Base-by-base conservation (phyloP, 2,888 invertebrate genomes). In the Heteromurus nitidus region DNA sequence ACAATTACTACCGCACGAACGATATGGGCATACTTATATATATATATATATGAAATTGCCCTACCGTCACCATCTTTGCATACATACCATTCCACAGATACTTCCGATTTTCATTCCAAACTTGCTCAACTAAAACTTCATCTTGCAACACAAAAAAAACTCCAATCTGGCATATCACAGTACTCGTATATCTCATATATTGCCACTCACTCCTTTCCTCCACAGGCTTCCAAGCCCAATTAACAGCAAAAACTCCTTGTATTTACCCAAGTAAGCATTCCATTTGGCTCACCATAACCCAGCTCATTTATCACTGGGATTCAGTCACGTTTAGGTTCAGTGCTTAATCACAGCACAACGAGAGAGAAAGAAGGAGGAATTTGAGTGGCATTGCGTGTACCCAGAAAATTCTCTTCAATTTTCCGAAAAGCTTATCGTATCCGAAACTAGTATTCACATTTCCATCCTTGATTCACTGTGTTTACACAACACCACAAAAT, bases 141-240 rank as follows among this genome's bases (percentile, higher is more conserved):
- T 16, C 22, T 24, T 22, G 3, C 55, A 55, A 22, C n/a, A n/a
- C n/a, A n/a, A n/a, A n/a, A n/a, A n/a, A n/a, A n/a, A n/a, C n/a
- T n/a, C n/a, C n/a, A n/a, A n/a, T n/a, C n/a, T n/a, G n/a, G 7
- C 22, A 3, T 26, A 3, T 50, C 55, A 3, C 55, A 3, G 26
- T 55, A 3, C 7, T 3, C 55, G 22, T 24, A 26, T 3, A n/a
- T n/a, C n/a, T n/a, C n/a, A n/a, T 2, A 55, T 53, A 31, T 20
- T 31, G 68, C 68, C 53, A 53, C 68, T 50, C 31, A 42, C 42
- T 44, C 22, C 13, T 58, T 75, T 67, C n/a, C n/a, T n/a, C n/a
- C n/a, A n/a, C n/a, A n/a, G n/a, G n/a, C 30, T 53, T 20, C 30
- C 64, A 77, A 76, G 76, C 76, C 76, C 76, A 76, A 77, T 70